These are phyloP conservation scores for Notiomystis cincta DNA, from an alignment of 2,113 vertebrate genomes.

Conservation along the genomic window DNA sequence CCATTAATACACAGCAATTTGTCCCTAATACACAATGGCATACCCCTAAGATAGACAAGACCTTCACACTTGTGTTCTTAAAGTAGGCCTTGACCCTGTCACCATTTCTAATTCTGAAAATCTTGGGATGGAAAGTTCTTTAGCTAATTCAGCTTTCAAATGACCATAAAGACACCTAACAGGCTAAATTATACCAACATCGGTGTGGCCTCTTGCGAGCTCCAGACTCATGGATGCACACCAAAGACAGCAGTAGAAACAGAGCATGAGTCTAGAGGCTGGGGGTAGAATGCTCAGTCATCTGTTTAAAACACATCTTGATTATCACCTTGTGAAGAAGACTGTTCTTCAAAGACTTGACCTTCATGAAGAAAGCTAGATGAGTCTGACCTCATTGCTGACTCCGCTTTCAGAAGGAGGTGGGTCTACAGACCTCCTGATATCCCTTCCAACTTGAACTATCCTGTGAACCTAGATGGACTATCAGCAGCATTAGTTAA, in stretches of 20 bases:
- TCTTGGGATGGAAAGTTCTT: neutral
- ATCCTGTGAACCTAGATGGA: neutral
- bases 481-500: neutral
- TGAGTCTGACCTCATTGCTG: neutral
- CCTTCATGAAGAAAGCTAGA: neutral
- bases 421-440: neutral
- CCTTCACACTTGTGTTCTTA: accelerated
- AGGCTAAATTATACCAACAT: neutral
- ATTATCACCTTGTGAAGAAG: neutral
- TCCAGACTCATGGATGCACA: neutral
- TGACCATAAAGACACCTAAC: neutral
- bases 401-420: neutral
- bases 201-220: neutral
- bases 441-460: neutral
- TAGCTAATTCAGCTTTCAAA: neutral
- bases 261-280: neutral
- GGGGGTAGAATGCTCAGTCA: neutral
- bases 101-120: neutral
- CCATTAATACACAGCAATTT: neutral
- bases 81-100: neutral
- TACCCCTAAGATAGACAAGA: neutral
- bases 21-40: neutral
- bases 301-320: neutral
- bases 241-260: neutral
- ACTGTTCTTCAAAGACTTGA: neutral